phyloP scores from a whole-genome alignment of 2,113 vertebrate genomes.

The Glaucomys volans region DNA sequence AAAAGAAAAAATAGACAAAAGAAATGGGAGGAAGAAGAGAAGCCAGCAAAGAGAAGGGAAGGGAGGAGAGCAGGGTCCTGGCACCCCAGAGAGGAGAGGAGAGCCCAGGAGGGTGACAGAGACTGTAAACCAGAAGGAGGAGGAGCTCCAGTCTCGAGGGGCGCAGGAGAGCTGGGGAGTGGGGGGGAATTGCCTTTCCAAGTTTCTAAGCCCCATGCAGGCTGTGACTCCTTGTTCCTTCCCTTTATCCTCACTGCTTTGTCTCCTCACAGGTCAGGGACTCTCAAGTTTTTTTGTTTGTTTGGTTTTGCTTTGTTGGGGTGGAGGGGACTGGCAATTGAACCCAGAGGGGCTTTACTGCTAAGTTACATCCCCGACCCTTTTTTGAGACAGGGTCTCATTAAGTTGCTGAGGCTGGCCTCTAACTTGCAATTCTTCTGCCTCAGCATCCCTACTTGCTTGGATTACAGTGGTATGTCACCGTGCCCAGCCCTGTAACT shows the following conservation, averaged over 20 bases:
- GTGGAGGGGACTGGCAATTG: no score
- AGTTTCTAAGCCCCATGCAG: background rate
- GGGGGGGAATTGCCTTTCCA: background rate
- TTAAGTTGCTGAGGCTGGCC: no score
- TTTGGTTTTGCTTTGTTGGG: no score
- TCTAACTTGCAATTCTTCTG: no score
- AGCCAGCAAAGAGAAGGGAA: background rate
- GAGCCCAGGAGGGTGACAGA: background rate
- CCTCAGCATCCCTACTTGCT: no score
- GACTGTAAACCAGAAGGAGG: no score
- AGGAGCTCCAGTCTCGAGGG: no score
- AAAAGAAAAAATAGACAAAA: background rate
- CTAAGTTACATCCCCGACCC: no score
- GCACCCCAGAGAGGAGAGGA: background rate
- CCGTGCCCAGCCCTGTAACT: no score
- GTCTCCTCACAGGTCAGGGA: background rate
- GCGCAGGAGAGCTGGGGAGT: background rate
- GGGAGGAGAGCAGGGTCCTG: background rate
- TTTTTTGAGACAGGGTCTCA: no score
- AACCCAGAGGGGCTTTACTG: no score
- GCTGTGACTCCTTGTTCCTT: rapidly evolving
- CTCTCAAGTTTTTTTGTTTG: background rate
- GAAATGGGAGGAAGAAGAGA: background rate
- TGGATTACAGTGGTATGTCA: no score
- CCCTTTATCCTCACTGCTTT: background rate